A percentile compares a stretch with the other conserved stretches of the same genome.
These are phyloP conservation scores for Melanotus villosus DNA, from an alignment of 2,888 invertebrate species.

Conservation along the genomic window DNA sequence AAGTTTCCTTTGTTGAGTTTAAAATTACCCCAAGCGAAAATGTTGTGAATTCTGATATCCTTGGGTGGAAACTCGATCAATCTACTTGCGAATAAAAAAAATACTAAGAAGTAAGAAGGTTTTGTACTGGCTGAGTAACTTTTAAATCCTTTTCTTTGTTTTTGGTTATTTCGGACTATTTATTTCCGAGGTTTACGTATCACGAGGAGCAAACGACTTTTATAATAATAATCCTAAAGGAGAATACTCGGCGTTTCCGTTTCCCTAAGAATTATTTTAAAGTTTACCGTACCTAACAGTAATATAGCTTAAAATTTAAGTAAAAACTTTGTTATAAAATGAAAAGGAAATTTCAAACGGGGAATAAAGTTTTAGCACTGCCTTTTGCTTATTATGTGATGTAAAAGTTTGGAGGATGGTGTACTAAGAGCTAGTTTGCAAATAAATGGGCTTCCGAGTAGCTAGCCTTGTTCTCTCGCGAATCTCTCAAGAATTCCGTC, in stretches of 20 bases:
- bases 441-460: constrained; percentile 60
- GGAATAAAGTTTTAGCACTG: constrained; percentile 55
- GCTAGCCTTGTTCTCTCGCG: constrained; percentile 56
- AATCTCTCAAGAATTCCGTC: constrained; percentile 55
- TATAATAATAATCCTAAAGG: background rate
- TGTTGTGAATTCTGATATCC: background rate
- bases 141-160: no score
- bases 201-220: background rate
- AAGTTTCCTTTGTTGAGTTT: no score
- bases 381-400: constrained; percentile 56
- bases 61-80: no score
- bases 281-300: constrained; percentile 36
- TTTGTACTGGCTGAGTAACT: no score
- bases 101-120: background rate
- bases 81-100: no score
- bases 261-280: constrained; percentile 35
- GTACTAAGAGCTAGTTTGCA: constrained; percentile 60
- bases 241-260: constrained; percentile 2
- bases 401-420: constrained; percentile 57
- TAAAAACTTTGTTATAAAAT: constrained; percentile 47
- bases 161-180: no score
- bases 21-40: background rate
- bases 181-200: no score
- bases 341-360: constrained; percentile 54
- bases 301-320: constrained; percentile 44